These are phyloP conservation scores for Gobio occitaniae DNA, from an alignment of 2,797 vertebrate species.

Conservation along the genomic window DNA sequence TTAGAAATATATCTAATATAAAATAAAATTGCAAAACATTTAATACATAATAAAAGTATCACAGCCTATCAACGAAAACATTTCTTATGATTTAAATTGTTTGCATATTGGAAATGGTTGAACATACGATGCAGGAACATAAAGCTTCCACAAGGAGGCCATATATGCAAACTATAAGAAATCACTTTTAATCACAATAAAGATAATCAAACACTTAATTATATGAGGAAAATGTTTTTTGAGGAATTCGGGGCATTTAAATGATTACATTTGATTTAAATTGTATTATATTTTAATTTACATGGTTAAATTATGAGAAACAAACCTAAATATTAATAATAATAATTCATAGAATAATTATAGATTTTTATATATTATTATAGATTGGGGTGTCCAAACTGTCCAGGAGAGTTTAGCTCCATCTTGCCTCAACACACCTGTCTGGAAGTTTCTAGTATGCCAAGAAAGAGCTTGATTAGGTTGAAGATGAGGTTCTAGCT, in stretches of 20 bases:
- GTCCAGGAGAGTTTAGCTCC: too few species aligned
- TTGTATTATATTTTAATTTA: not conserved
- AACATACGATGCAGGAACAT: not conserved
- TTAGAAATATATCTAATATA: not conserved
- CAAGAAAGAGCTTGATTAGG: too few species aligned
- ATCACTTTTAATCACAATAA: not conserved
- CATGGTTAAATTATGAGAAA: not conserved
- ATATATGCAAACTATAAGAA: not conserved
- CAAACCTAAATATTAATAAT: not conserved
- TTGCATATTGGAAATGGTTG: not conserved
- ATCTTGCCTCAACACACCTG: too few species aligned
- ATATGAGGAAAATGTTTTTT: not conserved
- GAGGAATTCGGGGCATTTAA: not conserved
- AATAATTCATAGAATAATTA: not conserved
- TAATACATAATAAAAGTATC: not conserved
- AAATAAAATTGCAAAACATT: not conserved
- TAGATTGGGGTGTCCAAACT: too few species aligned
- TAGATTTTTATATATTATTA: too few species aligned
- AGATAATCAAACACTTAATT: not conserved
- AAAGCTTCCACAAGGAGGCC: constrained; percentile 17
- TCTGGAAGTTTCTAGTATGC: too few species aligned
- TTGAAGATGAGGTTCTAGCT: too few species aligned
- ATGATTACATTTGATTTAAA: not conserved
- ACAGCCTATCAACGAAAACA: not conserved
- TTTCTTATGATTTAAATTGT: not conserved